These are phyloP conservation scores for Martes martes DNA, from an alignment of 2,113 vertebrate species.

Conservation along the genomic window DNA sequence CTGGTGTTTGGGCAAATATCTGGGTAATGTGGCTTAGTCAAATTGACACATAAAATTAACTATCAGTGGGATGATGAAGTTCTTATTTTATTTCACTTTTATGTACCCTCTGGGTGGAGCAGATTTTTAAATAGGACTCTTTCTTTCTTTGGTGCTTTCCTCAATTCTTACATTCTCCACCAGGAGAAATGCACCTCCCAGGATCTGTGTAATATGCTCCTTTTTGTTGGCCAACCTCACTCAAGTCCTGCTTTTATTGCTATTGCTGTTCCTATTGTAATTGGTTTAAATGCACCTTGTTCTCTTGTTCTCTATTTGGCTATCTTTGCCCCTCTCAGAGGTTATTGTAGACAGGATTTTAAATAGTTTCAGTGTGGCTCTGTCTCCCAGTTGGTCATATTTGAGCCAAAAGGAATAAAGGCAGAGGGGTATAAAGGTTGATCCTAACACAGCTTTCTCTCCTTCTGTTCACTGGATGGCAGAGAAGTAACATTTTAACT, in stretches of 20 bases:
- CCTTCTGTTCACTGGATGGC: background rate
- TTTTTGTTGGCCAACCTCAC: background rate
- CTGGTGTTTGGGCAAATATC: background rate
- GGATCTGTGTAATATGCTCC: background rate
- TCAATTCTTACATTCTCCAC: background rate
- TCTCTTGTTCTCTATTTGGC: background rate
- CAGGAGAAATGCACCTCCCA: background rate
- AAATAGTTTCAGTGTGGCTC: background rate
- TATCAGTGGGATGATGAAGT: background rate
- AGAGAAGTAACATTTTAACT: background rate
- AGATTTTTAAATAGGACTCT: background rate
- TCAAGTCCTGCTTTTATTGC: background rate
- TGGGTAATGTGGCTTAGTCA: background rate
- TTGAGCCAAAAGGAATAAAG: background rate
- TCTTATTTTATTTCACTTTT: background rate
- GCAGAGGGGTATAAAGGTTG: background rate
- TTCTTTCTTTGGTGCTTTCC: background rate
- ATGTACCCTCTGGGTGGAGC: background rate
- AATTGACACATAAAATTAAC: background rate
- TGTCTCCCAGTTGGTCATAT: background rate
- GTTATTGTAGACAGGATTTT: background rate
- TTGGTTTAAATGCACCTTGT: background rate
- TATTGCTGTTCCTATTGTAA: background rate
- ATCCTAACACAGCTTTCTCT: background rate
- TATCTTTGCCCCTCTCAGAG: background rate